phyloP scores from a whole-genome alignment of 1,140 invertebrate species.

The Drosophila leontia region DNA sequence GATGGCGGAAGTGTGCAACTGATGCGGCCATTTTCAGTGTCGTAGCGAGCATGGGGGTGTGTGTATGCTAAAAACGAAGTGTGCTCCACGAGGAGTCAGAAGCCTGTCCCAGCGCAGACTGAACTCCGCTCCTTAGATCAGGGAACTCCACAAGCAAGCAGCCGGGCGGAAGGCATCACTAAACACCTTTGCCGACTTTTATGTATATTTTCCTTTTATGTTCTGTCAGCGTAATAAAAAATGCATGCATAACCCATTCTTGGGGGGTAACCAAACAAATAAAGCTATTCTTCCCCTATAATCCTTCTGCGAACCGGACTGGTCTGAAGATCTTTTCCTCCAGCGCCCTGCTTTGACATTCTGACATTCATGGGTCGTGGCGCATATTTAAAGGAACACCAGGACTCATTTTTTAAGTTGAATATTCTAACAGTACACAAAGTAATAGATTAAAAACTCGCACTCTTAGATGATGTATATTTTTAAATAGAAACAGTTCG shows the following conservation, averaged over 20 bases:
- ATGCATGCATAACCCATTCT: constrained; percentile 68
- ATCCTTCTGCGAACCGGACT: constrained; percentile 8
- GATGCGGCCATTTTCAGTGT: constrained; percentile 68
- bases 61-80: constrained; percentile 62
- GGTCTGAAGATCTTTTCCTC: constrained; percentile 31
- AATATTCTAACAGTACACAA: not conserved
- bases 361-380: constrained; percentile 36
- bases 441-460: not conserved
- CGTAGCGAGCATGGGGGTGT: constrained; percentile 4
- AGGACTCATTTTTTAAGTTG: not conserved
- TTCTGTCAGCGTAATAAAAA: constrained; percentile 74
- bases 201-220: constrained; percentile 76
- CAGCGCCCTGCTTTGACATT: not conserved
- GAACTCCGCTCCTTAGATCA: constrained; percentile 19
- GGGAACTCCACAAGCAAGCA: constrained; percentile 34
- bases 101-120: constrained; percentile 9
- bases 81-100: constrained; percentile 14
- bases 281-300: constrained; percentile 33
- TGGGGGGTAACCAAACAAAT: constrained; percentile 69
- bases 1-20: constrained; percentile 75
- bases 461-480: too few species aligned
- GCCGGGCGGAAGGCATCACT: constrained; percentile 69
- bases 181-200: constrained; percentile 78
- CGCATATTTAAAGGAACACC: constrained; percentile 39
- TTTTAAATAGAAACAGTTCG: too few species aligned